A percentile compares a stretch with the other conserved stretches of the same genome.
Evolutionary conservation across 2,113 vertebrate genomes (phyloP).

Genomic region (Aphyosemion australe): DNA sequence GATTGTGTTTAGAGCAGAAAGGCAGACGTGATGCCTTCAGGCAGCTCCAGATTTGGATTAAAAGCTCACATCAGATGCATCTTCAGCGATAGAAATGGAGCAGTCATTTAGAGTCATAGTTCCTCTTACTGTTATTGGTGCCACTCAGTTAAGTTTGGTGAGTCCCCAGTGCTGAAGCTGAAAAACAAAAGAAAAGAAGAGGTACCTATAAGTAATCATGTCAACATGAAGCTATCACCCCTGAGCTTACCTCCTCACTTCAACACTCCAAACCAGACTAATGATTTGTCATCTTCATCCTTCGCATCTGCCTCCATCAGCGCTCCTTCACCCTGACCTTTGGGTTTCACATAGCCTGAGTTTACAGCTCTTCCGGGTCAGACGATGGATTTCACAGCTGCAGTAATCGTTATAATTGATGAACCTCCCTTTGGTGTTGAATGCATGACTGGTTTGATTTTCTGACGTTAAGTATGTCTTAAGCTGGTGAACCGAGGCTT

Average conservation of each 20-base stretch:
- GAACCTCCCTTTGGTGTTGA: neutral
- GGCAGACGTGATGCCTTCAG: neutral
- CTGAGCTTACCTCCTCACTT: slow-evolving; percentile 44
- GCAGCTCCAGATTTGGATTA: neutral
- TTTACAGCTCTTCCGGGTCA: neutral
- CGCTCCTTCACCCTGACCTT: slow-evolving; percentile 1
- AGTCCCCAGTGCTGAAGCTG: no score
- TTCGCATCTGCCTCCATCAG: slow-evolving; percentile 26
- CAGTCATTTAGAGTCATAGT: no score
- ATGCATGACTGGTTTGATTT: slow-evolving; percentile 9
- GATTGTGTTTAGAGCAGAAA: neutral
- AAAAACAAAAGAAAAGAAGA: no score
- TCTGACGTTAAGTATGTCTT: slow-evolving; percentile 5
- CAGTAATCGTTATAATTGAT: slow-evolving; percentile 17
- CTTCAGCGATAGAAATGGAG: no score
- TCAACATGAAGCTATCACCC: slow-evolving; percentile 44
- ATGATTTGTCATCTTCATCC: slow-evolving; percentile 57
- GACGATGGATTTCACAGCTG: neutral
- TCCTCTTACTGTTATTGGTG: no score
- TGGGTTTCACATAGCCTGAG: slow-evolving; percentile 1
- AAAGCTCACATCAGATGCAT: no score
- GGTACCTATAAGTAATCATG: no score
- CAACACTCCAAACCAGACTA: slow-evolving; percentile 66
- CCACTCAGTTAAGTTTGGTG: no score
- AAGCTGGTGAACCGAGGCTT: no score